Base-by-base conservation (phyloP, 2,888 invertebrate species). In the Aleiodes testaceus region DNA sequence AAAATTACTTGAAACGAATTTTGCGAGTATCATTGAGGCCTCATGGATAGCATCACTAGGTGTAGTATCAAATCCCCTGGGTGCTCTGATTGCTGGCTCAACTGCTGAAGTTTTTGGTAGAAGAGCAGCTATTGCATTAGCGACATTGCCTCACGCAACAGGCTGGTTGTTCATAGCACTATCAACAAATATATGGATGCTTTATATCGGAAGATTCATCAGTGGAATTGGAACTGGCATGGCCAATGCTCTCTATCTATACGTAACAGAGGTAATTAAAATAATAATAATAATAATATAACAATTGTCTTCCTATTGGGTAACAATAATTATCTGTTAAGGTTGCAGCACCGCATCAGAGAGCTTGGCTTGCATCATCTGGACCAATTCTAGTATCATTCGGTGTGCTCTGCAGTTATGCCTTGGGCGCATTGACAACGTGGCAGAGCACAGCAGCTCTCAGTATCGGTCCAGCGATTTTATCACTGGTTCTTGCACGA, bases 41-140 rank as follows among this genome's bases (percentile, higher is more conserved):
- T 93, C 93, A 70, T 94, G 94, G 94, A 90, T 93, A 74, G 93
- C 93, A 1, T 92, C 93, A 76, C 85, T 93, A 68, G 93, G 93
- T 4, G 93, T 93, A 16, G 90, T 93, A 76, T 92, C 93, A 1
- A 93, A 93, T 85, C 93, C 93, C 0, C 85, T 93, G 49, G 93
- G 93, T 0, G 93, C 93, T 0, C 84, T 93, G 7, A 84, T 93
- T 9, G 92, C 93, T 4, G 93, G 93, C 1, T 87, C 92, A 80
- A 87, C 92, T 85, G 92, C 93, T 74, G 93, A 93, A 82, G 90
- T 90, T 20, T 89, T 92, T 30, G 93, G 93, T 0, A 85, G 93
- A 53, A 89, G 90, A 78, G 88, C 91, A 50, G 89, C 93, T 11
- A 91, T 93, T 49, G 92, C 92, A 83, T 88, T 92, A 71, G 92